Evolutionary conservation across 2,888 invertebrate species (phyloP).

Genomic region (Acanthosepion lycidas): DNA sequence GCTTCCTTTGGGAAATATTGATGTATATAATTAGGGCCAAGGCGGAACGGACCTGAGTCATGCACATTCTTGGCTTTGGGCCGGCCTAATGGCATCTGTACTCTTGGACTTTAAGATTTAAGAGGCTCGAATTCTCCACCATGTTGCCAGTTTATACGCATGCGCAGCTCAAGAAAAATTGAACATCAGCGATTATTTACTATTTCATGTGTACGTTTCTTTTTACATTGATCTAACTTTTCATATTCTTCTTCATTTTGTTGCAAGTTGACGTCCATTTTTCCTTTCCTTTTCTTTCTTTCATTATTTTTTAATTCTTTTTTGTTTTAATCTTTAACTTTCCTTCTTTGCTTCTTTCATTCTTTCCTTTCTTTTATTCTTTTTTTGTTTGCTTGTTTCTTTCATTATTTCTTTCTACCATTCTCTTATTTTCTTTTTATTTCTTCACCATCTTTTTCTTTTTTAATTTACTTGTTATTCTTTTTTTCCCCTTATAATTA

Average conservation of each 20-base stretch:
- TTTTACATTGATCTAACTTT: neutral
- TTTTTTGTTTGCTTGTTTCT: neutral
- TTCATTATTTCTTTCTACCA: neutral
- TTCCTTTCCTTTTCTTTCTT: neutral
- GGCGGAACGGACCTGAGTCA: slow-evolving; percentile 20
- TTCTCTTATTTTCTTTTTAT: too few species aligned
- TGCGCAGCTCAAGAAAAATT: neutral
- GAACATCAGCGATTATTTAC: neutral
- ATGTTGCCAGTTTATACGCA: neutral
- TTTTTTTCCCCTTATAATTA: neutral
- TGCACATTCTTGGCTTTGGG: slow-evolving; percentile 33
- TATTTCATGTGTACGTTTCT: neutral
- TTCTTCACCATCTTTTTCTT: neutral
- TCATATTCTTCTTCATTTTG: neutral
- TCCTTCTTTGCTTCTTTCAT: neutral
- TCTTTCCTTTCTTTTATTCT: neutral
- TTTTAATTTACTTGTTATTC: neutral
- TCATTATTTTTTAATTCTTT: neutral
- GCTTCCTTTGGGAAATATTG: neutral
- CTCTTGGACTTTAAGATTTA: slow-evolving; percentile 4
- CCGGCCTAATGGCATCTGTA: neutral
- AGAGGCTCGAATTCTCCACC: neutral
- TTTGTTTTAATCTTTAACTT: neutral
- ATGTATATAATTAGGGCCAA: slow-evolving; percentile 23
- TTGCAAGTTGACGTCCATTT: neutral